These are phyloP conservation scores for Meganola albula DNA, from an alignment of 2,888 invertebrate species.

Conservation along the genomic window DNA sequence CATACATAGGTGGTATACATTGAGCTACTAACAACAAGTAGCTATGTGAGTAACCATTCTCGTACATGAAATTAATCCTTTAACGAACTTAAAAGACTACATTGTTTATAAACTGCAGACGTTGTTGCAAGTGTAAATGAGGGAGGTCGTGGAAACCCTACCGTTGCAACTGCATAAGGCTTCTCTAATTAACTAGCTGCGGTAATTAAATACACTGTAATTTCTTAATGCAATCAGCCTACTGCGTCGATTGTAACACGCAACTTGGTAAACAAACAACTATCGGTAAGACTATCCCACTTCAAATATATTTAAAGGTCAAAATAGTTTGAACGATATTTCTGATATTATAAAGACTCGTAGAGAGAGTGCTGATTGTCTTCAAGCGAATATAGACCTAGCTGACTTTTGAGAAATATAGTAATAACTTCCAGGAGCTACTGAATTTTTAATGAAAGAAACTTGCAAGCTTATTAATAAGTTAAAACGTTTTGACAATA, in stretches of 20 bases:
- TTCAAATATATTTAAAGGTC: too few species aligned
- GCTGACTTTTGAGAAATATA: too few species aligned
- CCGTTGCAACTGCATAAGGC: slow-evolving; percentile 49
- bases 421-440: too few species aligned
- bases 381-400: too few species aligned
- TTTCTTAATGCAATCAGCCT: slow-evolving; percentile 70
- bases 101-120: slow-evolving; percentile 48
- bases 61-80: slow-evolving; percentile 35
- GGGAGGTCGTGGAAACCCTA: slow-evolving; percentile 64
- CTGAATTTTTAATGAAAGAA: too few species aligned
- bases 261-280: slow-evolving; percentile 24
- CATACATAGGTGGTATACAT: too few species aligned
- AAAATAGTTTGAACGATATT: too few species aligned
- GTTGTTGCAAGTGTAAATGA: slow-evolving; percentile 70
- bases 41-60: slow-evolving; percentile 18
- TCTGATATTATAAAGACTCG: too few species aligned
- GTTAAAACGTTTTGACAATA: too few species aligned
- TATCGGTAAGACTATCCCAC: slow-evolving; percentile 12
- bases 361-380: too few species aligned
- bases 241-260: slow-evolving; percentile 32
- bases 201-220: slow-evolving; percentile 73
- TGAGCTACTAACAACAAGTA: slow-evolving; percentile 8
- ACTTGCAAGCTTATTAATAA: too few species aligned
- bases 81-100: slow-evolving; percentile 33
- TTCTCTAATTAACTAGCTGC: slow-evolving; percentile 69